These are phyloP conservation scores for Spodoptera frugiperda DNA, from an alignment of 1,140 invertebrate genomes.

Conservation along the genomic window DNA sequence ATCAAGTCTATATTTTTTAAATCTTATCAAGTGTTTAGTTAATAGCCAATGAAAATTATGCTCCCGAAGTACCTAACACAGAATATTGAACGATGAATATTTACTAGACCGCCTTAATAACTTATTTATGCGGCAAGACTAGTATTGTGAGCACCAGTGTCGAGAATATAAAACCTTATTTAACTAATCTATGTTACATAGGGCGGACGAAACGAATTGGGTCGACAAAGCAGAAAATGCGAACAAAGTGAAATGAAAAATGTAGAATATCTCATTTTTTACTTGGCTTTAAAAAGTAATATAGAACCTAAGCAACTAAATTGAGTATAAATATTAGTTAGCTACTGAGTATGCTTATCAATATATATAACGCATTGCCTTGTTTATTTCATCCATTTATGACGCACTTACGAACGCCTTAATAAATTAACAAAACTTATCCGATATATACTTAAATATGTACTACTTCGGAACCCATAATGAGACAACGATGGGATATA, in stretches of 20 bases:
- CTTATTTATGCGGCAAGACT: background rate
- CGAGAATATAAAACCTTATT: background rate
- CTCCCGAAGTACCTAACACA: background rate
- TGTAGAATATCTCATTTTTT: background rate
- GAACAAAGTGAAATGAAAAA: conserved; percentile 29
- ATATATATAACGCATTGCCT: too few species aligned
- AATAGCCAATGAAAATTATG: background rate
- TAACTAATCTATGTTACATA: conserved; percentile 3
- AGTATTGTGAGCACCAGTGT: background rate
- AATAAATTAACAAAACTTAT: too few species aligned
- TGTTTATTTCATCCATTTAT: too few species aligned
- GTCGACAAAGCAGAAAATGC: conserved; percentile 4
- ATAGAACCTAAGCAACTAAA: too few species aligned
- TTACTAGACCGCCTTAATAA: background rate
- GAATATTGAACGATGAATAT: conserved; percentile 5
- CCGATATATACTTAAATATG: too few species aligned
- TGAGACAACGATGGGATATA: too few species aligned
- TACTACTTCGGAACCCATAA: too few species aligned
- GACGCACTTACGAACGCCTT: too few species aligned
- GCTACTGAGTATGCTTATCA: too few species aligned
- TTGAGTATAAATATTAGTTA: too few species aligned
- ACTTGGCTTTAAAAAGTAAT: background rate
- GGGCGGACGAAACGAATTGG: conserved; percentile 17
- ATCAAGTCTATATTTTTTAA: background rate
- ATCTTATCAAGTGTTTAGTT: too few species aligned